Base-by-base conservation (phyloP, 2,888 invertebrate species). In the Stenolophus ochropezus region DNA sequence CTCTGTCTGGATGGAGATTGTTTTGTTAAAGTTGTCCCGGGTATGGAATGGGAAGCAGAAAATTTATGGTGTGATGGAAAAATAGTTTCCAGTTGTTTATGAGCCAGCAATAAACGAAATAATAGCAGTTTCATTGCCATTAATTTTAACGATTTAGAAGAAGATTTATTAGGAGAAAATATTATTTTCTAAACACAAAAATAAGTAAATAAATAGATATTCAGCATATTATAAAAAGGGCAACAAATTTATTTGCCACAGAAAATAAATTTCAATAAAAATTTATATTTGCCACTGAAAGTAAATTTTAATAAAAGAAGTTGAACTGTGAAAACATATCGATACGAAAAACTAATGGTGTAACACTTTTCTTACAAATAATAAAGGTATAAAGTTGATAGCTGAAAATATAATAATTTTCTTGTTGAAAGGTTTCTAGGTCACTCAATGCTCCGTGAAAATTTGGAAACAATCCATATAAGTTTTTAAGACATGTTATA, bases 1-100 rank as follows among this genome's bases (percentile, higher is more conserved):
- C 4, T 49, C n/a, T 49, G 51, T 51, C 51, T 16, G 0, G 18
- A 69, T 47, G 49, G 74, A 74, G 74, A 74, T 51, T 74, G 74
- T 74, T 74, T 74, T 74, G 74, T 74, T 74, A 74, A 74, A 74
- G 51, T 74, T 74, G 74, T 74, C 74, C 14, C 51, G 25, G 23
- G 25, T 23, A 16, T 21, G 23, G 51, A 74, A 74, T 74, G 74
- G 23, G 53, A 25, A 74, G 23, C 51, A 74, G 25, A 49, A 23
- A 74, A 51, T 74, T 74, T 74, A 74, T 74, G n/a, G 56, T 20
- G 18, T 18, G 23, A 61, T 61, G 23, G 58, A 58, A 58, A 53
- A 58, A 58, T 58, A 25, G 61, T 61, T 61, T 61, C 5, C 23
- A 21, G 61, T 61, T 61, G 25, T 61, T 61, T 61, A 61, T 61